Evolutionary conservation across 2,113 vertebrate genomes (phyloP), one percentile per base, ranked within the genome.

Genomic region (Mesocricetus auratus): DNA sequence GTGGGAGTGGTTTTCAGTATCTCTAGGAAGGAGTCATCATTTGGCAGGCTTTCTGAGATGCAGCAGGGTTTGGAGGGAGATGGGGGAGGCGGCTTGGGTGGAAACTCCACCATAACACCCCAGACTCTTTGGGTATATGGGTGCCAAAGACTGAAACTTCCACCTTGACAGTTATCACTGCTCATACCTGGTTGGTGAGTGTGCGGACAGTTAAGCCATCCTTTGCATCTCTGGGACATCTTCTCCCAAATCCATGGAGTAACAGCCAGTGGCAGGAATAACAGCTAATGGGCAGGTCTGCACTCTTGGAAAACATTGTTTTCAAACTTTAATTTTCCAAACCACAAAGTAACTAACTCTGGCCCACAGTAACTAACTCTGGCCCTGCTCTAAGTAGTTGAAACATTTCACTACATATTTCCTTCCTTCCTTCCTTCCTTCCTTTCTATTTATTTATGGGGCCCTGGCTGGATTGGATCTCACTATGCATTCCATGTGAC

Each of bases 141-240:
- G 5, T 47, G 47, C 47, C 47, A 47, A 8, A 47, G 47, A 47
- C 8, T 47, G 47, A 47, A 47, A 8, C 47, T 8, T 47, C 47
- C 47, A 47, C 47, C 47, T 47, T 47, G 8, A 47, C 47, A 47
- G 45, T 17, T 74, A 42, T 17, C 7, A 11, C 15, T 6, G 2
- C 74, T 12, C 7, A 5, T 26, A 6, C 29, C 74, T 39, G 24
- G 31, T 8, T 16, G 42, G 42, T 2, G 42, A 64, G 47, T 10
- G 5, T 0, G 5, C 3, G 6, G 26, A 4, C 39, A 12, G 2
- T 4, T 4, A 4, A 10, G 4, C 26, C 60, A 29, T 13, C 66
- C 21, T n/a, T 26, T 36, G 42, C 17, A 50, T 39, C 91, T 24
- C 36, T 29, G 39, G 11, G 36, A 31, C n/a, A 7, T 16, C 7